Percentiles rank a stretch among this genome's conserved stretches.
These are phyloP conservation scores for Phengaris arion DNA, from an alignment of 2,888 invertebrate genomes.

Conservation along the genomic window DNA sequence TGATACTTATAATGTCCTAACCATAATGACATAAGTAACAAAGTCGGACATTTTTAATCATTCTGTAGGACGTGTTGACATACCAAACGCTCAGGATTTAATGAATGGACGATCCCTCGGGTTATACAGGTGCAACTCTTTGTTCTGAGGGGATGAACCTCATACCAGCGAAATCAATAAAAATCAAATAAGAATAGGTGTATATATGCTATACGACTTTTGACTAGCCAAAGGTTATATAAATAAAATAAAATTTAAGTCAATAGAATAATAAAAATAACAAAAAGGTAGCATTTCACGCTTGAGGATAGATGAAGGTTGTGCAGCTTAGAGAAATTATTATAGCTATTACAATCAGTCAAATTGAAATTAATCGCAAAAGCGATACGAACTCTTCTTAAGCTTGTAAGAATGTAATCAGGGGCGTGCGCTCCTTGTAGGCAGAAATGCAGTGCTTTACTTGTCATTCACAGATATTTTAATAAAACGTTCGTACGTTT, in stretches of 20 bases:
- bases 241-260: background rate
- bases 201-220: background rate
- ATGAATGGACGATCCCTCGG: conserved; percentile 24
- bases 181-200: background rate
- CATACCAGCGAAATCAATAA: background rate
- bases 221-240: background rate
- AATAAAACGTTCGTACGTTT: too few relatives aligned
- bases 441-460: too few relatives aligned
- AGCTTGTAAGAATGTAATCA: too few relatives aligned
- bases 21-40: background rate
- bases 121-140: conserved; percentile 23
- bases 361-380: too few relatives aligned
- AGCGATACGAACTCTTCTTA: too few relatives aligned
- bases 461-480: too few relatives aligned
- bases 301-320: too few relatives aligned
- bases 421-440: too few relatives aligned
- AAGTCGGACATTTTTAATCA: conserved; percentile 20
- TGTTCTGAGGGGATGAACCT: conserved; percentile 18
- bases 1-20: background rate
- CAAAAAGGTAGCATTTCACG: too few relatives aligned
- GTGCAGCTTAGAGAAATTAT: too few relatives aligned
- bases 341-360: too few relatives aligned
- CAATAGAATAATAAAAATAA: too few relatives aligned
- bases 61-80: conserved; percentile 10
- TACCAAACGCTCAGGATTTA: conserved; percentile 4